Evolutionary conservation across 2,797 vertebrate species (phyloP).

Genomic region (Hydrolagus colliei): DNA sequence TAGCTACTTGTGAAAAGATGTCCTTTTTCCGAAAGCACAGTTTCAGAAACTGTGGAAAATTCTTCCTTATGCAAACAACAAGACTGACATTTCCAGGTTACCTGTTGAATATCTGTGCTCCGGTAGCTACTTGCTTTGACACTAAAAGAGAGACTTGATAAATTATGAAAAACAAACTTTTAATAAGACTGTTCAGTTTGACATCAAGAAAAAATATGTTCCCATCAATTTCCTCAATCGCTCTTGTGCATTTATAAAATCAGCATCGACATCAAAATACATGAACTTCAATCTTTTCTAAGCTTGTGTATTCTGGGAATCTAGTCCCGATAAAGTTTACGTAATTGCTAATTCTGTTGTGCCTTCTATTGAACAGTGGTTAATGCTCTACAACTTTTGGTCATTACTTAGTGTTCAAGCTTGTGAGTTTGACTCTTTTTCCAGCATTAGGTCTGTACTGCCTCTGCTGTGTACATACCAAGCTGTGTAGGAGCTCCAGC

Average conservation of each 20-base stretch:
- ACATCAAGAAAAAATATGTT: neutral
- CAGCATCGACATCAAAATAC: conserved; percentile 17
- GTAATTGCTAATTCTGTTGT: neutral
- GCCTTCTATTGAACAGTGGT: neutral
- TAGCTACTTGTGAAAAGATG: too few relatives aligned
- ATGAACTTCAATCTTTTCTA: neutral
- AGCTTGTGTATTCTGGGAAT: neutral
- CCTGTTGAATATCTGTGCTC: too few relatives aligned
- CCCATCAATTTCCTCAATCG: neutral
- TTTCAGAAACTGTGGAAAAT: too few relatives aligned
- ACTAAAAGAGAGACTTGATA: neutral
- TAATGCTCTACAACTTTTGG: neutral
- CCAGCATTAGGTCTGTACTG: neutral
- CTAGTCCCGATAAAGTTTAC: neutral
- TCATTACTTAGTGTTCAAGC: conserved; percentile 7
- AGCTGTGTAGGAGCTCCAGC: neutral
- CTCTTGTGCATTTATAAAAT: conserved; percentile 2
- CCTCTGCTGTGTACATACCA: neutral
- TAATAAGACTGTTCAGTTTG: neutral
- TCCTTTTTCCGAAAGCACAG: too few relatives aligned
- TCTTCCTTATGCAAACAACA: too few relatives aligned
- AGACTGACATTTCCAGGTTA: too few relatives aligned
- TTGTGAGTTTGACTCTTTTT: neutral
- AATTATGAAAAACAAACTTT: conserved; percentile 8
- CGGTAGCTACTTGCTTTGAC: neutral